Evolutionary conservation across 2,113 vertebrate species (phyloP).

Genomic region (Balaeniceps rex): DNA sequence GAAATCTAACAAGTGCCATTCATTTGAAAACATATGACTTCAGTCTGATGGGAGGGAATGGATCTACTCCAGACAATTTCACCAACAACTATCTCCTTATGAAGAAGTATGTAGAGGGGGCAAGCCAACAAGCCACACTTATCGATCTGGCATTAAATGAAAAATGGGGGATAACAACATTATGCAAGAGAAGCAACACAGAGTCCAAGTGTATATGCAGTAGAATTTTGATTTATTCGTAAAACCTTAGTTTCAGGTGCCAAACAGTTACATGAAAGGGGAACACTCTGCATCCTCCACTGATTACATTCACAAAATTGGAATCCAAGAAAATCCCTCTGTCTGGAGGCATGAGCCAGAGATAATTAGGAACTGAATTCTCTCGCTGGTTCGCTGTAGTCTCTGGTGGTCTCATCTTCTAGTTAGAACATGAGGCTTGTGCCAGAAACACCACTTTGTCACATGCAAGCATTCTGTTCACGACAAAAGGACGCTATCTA

Average conservation of each 20-base stretch:
- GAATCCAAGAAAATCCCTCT: slow-evolving; percentile 17
- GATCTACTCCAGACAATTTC: neutral
- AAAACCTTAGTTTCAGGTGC: neutral
- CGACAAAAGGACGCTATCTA: neutral
- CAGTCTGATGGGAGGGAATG: neutral
- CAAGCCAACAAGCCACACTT: neutral
- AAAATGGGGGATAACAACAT: neutral
- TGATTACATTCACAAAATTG: neutral
- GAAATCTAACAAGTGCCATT: neutral
- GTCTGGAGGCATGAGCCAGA: neutral
- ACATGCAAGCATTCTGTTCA: neutral
- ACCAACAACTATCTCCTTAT: neutral
- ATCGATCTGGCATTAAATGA: neutral
- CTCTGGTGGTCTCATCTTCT: neutral
- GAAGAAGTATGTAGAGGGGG: neutral
- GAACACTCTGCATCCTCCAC: neutral
- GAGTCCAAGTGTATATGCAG: neutral
- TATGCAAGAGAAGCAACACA: neutral
- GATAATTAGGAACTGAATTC: slow-evolving; percentile 4
- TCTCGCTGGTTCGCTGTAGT: neutral
- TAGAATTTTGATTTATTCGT: neutral
- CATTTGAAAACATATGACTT: neutral
- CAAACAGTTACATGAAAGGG: slow-evolving; percentile 8
- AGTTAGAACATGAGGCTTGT: neutral
- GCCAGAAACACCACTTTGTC: neutral